Evolutionary conservation across 2,888 invertebrate species (phyloP).

Genomic region (Lithophane socia): DNA sequence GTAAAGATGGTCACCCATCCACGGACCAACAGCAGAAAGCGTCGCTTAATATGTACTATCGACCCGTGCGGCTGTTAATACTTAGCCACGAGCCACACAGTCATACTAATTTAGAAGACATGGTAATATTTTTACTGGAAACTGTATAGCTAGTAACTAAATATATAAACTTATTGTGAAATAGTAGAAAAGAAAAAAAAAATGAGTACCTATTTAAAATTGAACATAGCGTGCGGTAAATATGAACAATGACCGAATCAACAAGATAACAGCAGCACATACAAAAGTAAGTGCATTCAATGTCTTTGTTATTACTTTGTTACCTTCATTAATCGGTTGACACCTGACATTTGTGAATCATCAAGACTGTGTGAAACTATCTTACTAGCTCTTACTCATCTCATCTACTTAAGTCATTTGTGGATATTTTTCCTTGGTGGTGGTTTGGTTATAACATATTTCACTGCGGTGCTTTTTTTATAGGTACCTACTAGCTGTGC

Average conservation of each 20-base stretch:
- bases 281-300: not conserved
- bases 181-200: not conserved
- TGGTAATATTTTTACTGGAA: no score
- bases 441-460: not conserved
- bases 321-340: slow-evolving; percentile 18
- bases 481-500: no score
- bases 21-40: no score
- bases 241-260: slow-evolving; percentile 4
- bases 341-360: slow-evolving; percentile 55
- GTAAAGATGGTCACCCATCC: no score
- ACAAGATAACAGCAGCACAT: not conserved
- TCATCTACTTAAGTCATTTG: not conserved
- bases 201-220: not conserved
- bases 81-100: no score
- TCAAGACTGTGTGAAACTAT: slow-evolving; percentile 31
- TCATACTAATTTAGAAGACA: no score
- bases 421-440: not conserved
- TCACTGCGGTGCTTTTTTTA: not conserved
- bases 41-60: no score
- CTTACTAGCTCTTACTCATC: not conserved
- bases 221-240: not conserved
- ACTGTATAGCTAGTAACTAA: no score
- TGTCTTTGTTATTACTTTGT: slow-evolving; percentile 31
- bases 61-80: no score
- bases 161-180: not conserved